Conservation (phyloP, 2,888 invertebrate genomes). For the Eristalis intricaria region DNA sequence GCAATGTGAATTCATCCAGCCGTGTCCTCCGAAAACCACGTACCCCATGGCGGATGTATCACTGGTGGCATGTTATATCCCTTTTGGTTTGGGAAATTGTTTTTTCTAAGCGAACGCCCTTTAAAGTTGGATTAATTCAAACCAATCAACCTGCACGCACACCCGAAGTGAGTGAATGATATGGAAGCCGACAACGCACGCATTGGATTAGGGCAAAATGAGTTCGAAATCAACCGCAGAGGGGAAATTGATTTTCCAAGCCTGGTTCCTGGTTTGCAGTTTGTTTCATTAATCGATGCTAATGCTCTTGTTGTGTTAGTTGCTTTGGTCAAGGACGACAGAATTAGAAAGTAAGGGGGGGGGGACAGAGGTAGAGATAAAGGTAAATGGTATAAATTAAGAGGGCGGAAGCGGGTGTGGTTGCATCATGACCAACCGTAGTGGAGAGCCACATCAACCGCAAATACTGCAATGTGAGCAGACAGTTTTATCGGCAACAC, state of each 20-base stretch:
- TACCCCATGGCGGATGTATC: neutral
- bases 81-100: neutral
- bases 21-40: neutral
- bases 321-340: conserved; percentile 14
- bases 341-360: neutral
- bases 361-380: neutral
- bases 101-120: neutral
- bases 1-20: neutral
- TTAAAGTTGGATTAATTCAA: neutral
- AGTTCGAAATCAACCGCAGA: conserved; percentile 3
- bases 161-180: too few species aligned
- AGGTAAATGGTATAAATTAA: neutral
- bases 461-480: neutral
- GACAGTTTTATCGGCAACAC: neutral
- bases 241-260: conserved; percentile 12
- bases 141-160: neutral
- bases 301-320: neutral
- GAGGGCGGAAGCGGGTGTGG: neutral
- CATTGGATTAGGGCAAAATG: conserved; percentile 6
- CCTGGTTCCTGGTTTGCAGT: neutral
- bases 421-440: neutral
- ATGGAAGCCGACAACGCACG: neutral
- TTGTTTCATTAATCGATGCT: conserved; percentile 2
- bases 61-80: neutral
- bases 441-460: neutral